Evolutionary conservation across 2,888 invertebrate genomes (phyloP).

Genomic region (Lucinisca nassula): DNA sequence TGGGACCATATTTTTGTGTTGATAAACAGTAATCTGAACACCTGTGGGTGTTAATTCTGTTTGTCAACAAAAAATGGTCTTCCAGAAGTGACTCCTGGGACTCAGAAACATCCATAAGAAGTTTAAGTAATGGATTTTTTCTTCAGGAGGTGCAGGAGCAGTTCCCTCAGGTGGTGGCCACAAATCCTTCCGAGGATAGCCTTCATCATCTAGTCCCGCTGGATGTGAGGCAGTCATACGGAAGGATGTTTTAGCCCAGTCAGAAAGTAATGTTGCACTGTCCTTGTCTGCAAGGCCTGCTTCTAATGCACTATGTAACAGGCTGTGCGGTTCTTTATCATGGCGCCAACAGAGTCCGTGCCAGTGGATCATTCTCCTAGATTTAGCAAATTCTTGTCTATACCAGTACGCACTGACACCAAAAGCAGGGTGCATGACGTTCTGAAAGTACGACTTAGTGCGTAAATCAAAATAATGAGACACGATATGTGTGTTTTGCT

Average conservation of each 20-base stretch:
- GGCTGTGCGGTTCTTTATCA: conserved; percentile 59
- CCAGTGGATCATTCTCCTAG: conserved; percentile 72
- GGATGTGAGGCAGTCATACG: conserved; percentile 62
- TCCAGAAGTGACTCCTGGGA: conserved; percentile 66
- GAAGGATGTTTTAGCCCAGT: conserved; percentile 53
- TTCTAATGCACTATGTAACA: conserved; percentile 37
- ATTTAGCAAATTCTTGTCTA: conserved; percentile 72
- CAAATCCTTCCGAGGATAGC: conserved; percentile 63
- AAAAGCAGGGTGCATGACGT: conserved; percentile 73
- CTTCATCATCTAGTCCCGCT: conserved; percentile 36
- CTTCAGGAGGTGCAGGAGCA: conserved; percentile 42
- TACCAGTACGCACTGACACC: conserved; percentile 71
- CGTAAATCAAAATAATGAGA: conserved; percentile 70
- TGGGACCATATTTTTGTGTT: background rate
- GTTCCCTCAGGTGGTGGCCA: conserved; percentile 47
- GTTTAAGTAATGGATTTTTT: conserved; percentile 65
- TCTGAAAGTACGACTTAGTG: conserved; percentile 65
- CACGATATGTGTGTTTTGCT: background rate
- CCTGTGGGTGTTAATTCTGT: conserved; percentile 10
- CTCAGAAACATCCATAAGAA: conserved; percentile 70
- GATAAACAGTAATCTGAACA: background rate
- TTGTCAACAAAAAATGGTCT: conserved; percentile 57
- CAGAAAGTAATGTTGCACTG: conserved; percentile 29
- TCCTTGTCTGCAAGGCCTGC: conserved; percentile 35
- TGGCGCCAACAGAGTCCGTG: conserved; percentile 71